Evolutionary conservation across 2,888 invertebrate genomes (phyloP).

Genomic region (Argyresthia albistria): DNA sequence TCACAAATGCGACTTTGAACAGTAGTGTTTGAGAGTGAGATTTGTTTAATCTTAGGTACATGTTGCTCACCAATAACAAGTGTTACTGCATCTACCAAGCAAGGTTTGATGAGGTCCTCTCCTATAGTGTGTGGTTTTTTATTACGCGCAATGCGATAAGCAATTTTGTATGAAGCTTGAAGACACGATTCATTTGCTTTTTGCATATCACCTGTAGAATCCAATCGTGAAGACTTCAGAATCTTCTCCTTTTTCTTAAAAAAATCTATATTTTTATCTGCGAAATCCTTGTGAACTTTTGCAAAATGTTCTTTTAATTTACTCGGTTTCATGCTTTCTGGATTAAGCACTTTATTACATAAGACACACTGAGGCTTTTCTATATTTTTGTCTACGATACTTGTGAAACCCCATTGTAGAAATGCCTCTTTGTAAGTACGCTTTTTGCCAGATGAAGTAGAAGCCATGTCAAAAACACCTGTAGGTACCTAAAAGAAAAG

Average conservation of each 20-base stretch:
- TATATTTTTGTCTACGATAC: conserved; percentile 14
- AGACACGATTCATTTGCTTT: conserved; percentile 13
- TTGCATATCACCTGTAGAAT: conserved; percentile 13
- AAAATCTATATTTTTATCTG: conserved; percentile 13
- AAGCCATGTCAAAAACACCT: conserved; percentile 8
- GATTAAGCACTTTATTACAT: conserved; percentile 17
- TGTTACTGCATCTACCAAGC: conserved; percentile 4
- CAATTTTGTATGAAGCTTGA: conserved; percentile 15
- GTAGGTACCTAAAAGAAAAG: conserved; percentile 6
- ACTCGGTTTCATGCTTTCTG: conserved; percentile 17
- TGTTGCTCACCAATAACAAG: too few species aligned
- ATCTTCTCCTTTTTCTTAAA: conserved; percentile 12
- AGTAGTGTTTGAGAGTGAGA: conserved; percentile 7
- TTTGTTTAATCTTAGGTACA: neutral
- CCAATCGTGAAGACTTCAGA: conserved; percentile 12
- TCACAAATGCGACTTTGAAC: conserved; percentile 10
- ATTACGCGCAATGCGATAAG: conserved; percentile 10
- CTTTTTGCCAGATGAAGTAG: conserved; percentile 10
- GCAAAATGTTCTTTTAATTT: conserved; percentile 17
- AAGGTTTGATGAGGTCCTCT: conserved; percentile 10
- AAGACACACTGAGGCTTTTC: conserved; percentile 15
- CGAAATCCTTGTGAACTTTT: conserved; percentile 15
- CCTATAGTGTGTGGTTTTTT: conserved; percentile 10
- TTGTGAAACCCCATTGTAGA: conserved; percentile 15
- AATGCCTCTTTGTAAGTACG: conserved; percentile 13